phyloP scores from a whole-genome alignment of 2,113 vertebrate genomes.

The Coracopsis vasa region DNA sequence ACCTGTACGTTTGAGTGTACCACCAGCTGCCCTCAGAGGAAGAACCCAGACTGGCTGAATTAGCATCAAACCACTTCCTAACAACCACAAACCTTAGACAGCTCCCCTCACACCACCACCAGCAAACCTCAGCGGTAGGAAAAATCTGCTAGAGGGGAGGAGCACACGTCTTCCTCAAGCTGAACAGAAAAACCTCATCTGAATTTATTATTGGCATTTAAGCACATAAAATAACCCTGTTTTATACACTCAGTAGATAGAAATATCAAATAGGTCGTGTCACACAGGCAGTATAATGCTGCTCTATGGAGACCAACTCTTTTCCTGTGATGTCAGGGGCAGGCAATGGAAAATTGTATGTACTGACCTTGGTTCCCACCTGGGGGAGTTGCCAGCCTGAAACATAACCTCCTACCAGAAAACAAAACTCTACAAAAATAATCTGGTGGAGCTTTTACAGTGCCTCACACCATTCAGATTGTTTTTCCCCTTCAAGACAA shows the following conservation, averaged over 20 bases:
- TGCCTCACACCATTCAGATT: not conserved
- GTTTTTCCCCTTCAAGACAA: not conserved
- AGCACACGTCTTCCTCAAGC: not conserved
- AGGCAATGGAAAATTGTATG: not conserved
- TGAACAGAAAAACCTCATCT: not conserved
- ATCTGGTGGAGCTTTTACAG: not conserved
- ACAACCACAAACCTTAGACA: not conserved
- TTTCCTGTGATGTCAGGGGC: not conserved
- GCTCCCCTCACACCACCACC: rapidly evolving
- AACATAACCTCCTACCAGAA: not conserved
- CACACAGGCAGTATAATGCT: not conserved
- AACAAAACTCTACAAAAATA: not conserved
- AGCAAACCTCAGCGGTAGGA: not conserved
- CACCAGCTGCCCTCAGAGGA: not conserved
- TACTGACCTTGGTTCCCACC: rapidly evolving
- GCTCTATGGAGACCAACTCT: not conserved
- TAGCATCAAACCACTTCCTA: not conserved
- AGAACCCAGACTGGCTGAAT: not conserved
- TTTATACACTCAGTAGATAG: not conserved
- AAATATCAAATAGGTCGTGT: not conserved
- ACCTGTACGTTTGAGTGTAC: not conserved
- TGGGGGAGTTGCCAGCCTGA: not conserved
- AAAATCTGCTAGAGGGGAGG: not conserved
- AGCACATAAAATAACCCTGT: not conserved
- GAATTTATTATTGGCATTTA: not conserved